Base-by-base conservation (phyloP, 2,113 vertebrate species). In the Psittacara wagleri region DNA sequence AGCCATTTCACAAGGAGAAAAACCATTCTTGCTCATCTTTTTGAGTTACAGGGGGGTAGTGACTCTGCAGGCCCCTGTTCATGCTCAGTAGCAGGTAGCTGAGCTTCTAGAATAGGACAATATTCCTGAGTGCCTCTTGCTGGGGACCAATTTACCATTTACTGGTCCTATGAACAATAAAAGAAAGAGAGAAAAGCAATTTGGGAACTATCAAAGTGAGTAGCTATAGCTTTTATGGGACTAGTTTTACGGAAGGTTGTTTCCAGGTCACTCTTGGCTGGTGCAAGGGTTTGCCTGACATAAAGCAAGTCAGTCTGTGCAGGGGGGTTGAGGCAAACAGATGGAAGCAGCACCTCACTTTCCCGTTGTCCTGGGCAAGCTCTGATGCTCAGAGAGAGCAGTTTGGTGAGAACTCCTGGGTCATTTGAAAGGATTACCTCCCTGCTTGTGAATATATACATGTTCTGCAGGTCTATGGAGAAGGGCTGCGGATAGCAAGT, bases 161-260 rank as follows among this genome's bases (percentile, higher is more conserved):
- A 69, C 51, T 68, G 39, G 54, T 97, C 97, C 97, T 98, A 97
- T 96, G 62, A 84, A 92, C 85, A 93, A 76, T 37, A 97, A 98
- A 96, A 97, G 98, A 97, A 49, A 82, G 75, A 69, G 54, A 86
- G 37, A 86, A 93, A 83, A 61, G 59, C 68, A 92, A 93, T 95
- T 96, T 93, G 83, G 97, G 98, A 98, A 96, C 97, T 98, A 98
- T 98, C 98, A 98, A 98, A 98, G 97, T 73, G 95, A 97, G 96
- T 93, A 97, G 97, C 97, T 97, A 72, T 95, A 97, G 98, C 98
- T 98, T 98, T 97, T 98, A 98, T 96, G 44, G 97, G 98, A 97
- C 98, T 98, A 98, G 93, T 98, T 97, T 98, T 98, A 98, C 90
- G 66, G 81, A 77, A 98, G 98, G 98, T 98, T 98, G 97, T 97